A percentile compares a stretch with the other conserved stretches of the same genome.
Evolutionary conservation across 2,797 vertebrate species (phyloP).

Genomic region (Podarcis siculus): DNA sequence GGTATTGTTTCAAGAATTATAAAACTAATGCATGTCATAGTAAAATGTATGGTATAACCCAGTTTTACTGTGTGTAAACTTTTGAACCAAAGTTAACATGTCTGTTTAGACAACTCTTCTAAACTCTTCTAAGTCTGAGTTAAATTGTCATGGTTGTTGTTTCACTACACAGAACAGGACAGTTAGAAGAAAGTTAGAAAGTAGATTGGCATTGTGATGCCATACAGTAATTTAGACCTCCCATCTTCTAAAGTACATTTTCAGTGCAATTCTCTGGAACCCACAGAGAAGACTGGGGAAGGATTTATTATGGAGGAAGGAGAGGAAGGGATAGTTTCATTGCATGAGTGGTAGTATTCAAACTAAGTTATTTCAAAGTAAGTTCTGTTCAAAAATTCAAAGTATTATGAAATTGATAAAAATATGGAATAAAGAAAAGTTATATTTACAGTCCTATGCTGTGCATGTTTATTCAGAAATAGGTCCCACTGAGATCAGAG

Average conservation of each 20-base stretch:
- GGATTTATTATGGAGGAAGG: no score
- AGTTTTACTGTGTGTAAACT: constrained; percentile 25
- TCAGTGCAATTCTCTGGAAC: neutral
- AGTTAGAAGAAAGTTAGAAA: neutral
- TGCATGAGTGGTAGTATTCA: no score
- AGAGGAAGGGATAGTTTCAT: no score
- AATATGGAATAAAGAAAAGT: neutral
- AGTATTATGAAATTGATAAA: neutral
- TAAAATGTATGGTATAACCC: neutral
- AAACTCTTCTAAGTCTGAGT: neutral
- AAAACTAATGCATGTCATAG: constrained; percentile 8
- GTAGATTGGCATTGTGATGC: neutral
- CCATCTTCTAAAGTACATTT: neutral
- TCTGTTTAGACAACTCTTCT: neutral
- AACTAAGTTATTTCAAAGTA: no score
- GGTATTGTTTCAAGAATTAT: constrained; percentile 45
- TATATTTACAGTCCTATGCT: neutral
- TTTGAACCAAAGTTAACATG: neutral
- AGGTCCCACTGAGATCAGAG: neutral
- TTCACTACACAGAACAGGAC: neutral
- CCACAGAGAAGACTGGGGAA: no score
- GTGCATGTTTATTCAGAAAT: neutral
- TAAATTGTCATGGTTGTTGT: neutral
- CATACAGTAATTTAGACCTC: neutral
- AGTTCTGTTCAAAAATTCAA: neutral